Evolutionary conservation across 2,113 vertebrate species (phyloP).

Genomic region (Mandrillus leucophaeus): DNA sequence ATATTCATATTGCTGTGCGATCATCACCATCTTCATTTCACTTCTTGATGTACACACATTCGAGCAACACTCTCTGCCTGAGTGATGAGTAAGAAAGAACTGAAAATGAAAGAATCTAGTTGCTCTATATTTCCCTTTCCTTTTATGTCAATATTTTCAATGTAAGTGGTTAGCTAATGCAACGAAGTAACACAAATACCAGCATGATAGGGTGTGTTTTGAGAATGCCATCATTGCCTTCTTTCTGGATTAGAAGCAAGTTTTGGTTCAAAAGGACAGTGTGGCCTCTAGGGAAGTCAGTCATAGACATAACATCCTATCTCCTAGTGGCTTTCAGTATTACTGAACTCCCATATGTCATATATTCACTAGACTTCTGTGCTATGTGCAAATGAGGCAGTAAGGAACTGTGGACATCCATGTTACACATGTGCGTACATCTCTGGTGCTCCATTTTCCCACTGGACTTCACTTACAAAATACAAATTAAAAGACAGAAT

Average conservation of each 20-base stretch:
- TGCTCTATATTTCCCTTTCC: neutral
- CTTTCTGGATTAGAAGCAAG: neutral
- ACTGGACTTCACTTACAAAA: neutral
- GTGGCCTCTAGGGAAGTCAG: neutral
- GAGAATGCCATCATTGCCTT: neutral
- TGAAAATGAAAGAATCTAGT: neutral
- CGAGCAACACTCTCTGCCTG: neutral
- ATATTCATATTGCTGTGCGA: neutral
- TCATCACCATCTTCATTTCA: neutral
- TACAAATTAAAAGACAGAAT: neutral
- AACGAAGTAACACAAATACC: neutral
- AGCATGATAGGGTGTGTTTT: neutral
- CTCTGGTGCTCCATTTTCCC: neutral
- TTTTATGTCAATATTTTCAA: neutral
- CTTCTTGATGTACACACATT: neutral
- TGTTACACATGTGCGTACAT: accelerated
- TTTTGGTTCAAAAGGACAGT: neutral
- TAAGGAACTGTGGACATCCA: neutral
- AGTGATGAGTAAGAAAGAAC: neutral
- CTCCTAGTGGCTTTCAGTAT: neutral
- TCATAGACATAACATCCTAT: neutral
- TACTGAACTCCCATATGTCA: no score
- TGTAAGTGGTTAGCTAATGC: neutral
- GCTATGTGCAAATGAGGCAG: accelerated
- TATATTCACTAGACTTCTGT: neutral